A percentile compares a stretch with the other conserved stretches of the same genome.
Evolutionary conservation across 2,888 invertebrate genomes (phyloP).

Genomic region (Drosophila pegasa): DNA sequence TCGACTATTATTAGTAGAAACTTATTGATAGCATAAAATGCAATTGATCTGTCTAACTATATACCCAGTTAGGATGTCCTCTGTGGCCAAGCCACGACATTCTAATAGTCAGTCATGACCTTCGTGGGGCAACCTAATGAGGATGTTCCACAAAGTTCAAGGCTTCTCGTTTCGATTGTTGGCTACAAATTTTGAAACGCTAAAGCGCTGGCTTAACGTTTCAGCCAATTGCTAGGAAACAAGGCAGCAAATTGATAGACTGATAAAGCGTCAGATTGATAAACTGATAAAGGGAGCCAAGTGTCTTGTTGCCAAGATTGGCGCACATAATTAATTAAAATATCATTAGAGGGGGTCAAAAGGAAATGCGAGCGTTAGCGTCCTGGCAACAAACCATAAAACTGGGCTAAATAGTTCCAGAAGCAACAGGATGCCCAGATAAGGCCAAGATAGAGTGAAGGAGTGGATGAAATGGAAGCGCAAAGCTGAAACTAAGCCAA

Average conservation of each 20-base stretch:
- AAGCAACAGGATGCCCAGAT: constrained; percentile 8
- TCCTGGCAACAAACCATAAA: constrained; percentile 16
- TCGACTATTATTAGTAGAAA: not conserved
- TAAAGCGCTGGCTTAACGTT: constrained; percentile 6
- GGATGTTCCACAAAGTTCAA: constrained; percentile 5
- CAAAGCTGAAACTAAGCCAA: constrained; percentile 26
- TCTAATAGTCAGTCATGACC: constrained; percentile 5
- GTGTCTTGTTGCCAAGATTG: constrained; percentile 31
- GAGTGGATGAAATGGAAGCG: constrained; percentile 3
- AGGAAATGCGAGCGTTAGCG: constrained; percentile 18
- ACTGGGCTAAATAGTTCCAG: constrained; percentile 22
- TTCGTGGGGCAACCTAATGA: not conserved
- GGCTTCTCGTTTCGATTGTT: constrained; percentile 5
- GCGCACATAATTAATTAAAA: constrained; percentile 71
- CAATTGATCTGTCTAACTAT: not conserved
- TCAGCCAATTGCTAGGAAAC: constrained; percentile 14
- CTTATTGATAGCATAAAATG: not conserved
- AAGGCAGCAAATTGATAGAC: constrained; percentile 5
- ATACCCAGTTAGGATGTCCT: not conserved
- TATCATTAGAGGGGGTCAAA: constrained; percentile 50
- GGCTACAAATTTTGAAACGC: constrained; percentile 5
- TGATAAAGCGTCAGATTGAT: constrained; percentile 29
- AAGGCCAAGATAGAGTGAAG: not conserved
- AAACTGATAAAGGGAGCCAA: constrained; percentile 30
- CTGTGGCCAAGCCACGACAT: too few relatives aligned